Conservation (phyloP, 2,113 vertebrate species). For the Poicephalus meyeri region DNA sequence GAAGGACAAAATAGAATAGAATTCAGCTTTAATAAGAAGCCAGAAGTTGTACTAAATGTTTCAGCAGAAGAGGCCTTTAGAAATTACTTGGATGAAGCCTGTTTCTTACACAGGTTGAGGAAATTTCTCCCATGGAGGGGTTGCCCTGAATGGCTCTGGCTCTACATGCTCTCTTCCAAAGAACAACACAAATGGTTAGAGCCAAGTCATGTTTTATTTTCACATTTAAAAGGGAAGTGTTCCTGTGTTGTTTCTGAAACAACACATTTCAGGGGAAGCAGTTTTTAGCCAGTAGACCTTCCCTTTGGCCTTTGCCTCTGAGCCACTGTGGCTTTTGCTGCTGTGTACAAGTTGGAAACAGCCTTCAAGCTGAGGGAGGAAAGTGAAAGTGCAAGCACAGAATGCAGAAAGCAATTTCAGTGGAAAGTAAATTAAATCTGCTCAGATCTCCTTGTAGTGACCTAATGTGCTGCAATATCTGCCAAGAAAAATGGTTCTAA, state of each 20-base stretch:
- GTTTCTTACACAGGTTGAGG: neutral
- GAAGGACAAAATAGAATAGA: neutral
- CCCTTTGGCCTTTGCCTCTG: neutral
- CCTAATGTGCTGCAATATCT: neutral
- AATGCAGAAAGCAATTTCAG: neutral
- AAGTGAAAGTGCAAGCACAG: neutral
- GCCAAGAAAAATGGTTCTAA: neutral
- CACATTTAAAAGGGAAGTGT: neutral
- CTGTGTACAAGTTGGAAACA: neutral
- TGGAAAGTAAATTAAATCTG: neutral
- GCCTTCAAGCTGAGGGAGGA: neutral
- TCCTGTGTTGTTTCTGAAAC: neutral
- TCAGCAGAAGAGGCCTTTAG: neutral
- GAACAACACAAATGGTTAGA: neutral
- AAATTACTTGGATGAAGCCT: neutral
- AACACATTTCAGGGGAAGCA: neutral
- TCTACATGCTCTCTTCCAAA: neutral
- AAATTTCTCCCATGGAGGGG: neutral
- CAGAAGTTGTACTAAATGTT: neutral
- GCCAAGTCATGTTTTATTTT: neutral
- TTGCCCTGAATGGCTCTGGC: neutral
- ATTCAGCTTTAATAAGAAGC: neutral
- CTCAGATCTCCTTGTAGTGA: neutral
- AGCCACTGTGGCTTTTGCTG: neutral
- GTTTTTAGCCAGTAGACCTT: neutral